phyloP scores from a whole-genome alignment of 1,140 invertebrate species.

The Drosophila trapezifrons region DNA sequence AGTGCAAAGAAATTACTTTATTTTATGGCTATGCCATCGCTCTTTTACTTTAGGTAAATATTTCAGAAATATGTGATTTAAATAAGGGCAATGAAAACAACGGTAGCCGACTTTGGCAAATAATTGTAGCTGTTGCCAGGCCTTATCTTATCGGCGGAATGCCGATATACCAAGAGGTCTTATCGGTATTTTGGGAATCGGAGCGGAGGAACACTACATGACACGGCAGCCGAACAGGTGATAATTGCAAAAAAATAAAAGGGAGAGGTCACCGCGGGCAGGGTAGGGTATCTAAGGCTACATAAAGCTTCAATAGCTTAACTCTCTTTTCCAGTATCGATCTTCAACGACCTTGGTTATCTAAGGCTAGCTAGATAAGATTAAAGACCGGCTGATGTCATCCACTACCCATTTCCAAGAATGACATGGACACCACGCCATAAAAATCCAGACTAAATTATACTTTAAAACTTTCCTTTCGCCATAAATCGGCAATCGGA shows the following conservation, averaged over 20 bases:
- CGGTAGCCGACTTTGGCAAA: slow-evolving; percentile 47
- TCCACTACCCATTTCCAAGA: not conserved
- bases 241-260: slow-evolving; percentile 52
- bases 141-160: slow-evolving; percentile 69
- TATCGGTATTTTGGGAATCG: slow-evolving; percentile 57
- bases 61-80: slow-evolving; percentile 24
- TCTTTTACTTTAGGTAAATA: slow-evolving; percentile 7
- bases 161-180: slow-evolving; percentile 60
- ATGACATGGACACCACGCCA: slow-evolving; percentile 9
- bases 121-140: slow-evolving; percentile 36
- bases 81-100: slow-evolving; percentile 46
- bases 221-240: slow-evolving; percentile 58
- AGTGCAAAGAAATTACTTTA: slow-evolving; percentile 10
- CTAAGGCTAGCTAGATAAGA: slow-evolving; percentile 22
- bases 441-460: not conserved
- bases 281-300: not conserved
- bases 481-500: slow-evolving; percentile 23
- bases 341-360: slow-evolving; percentile 47
- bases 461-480: slow-evolving; percentile 12
- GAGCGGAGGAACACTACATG: slow-evolving; percentile 21
- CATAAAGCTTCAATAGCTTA: not conserved
- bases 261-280: not conserved
- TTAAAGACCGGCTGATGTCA: slow-evolving; percentile 21
- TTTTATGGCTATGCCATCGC: slow-evolving; percentile 9
- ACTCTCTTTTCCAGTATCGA: not conserved